A percentile compares a stretch with the other conserved stretches of the same genome.
Conservation (phyloP, 2,888 invertebrate species). For the Orthonychiurus folsomi region DNA sequence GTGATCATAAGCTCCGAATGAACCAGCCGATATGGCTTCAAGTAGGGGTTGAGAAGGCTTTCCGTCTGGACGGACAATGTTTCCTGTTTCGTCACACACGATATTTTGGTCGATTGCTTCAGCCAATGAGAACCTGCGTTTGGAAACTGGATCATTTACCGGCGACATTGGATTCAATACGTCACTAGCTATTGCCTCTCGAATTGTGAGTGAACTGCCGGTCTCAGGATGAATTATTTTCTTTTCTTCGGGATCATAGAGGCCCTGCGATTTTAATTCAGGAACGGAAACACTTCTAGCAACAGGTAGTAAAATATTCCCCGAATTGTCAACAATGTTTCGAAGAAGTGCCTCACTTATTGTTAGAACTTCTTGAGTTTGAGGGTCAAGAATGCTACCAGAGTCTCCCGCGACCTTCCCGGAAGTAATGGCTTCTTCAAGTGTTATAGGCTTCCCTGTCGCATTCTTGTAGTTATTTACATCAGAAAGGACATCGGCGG, state of each 20-base stretch:
- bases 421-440: slow-evolving; percentile 65
- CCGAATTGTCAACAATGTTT: slow-evolving; percentile 69
- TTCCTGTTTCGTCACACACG: slow-evolving; percentile 61
- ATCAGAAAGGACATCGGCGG: slow-evolving; percentile 60
- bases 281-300: slow-evolving; percentile 72
- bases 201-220: slow-evolving; percentile 64
- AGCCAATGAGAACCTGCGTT: slow-evolving; percentile 60
- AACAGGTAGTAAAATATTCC: slow-evolving; percentile 67
- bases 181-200: slow-evolving; percentile 78
- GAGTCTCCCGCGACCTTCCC: slow-evolving; percentile 62
- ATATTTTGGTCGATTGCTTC: slow-evolving; percentile 64
- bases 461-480: slow-evolving; percentile 52
- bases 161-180: slow-evolving; percentile 73
- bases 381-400: slow-evolving; percentile 74
- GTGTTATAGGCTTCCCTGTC: slow-evolving; percentile 53
- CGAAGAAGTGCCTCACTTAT: slow-evolving; percentile 75
- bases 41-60: slow-evolving; percentile 56
- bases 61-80: slow-evolving; percentile 56
- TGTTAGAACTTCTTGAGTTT: slow-evolving; percentile 66
- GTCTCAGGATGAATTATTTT: slow-evolving; percentile 81
- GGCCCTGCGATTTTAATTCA: slow-evolving; percentile 74
- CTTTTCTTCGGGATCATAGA: slow-evolving; percentile 62
- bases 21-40: slow-evolving; percentile 56
- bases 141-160: slow-evolving; percentile 55
- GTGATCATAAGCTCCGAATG: slow-evolving; percentile 51